A percentile compares a stretch with the other conserved stretches of the same genome.
Conservation (phyloP, 53 echinoderm and acorn worm genomes). For the Zoroaster sp. region DNA sequence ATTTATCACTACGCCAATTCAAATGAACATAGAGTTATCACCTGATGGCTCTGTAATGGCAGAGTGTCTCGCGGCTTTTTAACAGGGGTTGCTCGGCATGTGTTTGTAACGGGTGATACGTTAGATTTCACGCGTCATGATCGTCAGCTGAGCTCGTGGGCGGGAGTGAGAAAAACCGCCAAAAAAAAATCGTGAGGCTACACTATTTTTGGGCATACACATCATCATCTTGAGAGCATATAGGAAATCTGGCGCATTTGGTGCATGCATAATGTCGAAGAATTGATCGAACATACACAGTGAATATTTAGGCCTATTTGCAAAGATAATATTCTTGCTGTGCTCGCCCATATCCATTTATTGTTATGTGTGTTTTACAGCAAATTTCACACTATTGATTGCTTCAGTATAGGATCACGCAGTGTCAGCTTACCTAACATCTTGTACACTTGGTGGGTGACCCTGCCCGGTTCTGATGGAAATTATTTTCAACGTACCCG, state of each 20-base stretch:
- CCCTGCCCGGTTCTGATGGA: too few species aligned
- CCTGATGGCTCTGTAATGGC: conserved; percentile 31
- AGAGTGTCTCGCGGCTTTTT: conserved; percentile 7
- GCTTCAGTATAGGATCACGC: too few species aligned
- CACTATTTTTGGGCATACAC: too few species aligned
- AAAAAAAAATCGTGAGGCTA: neutral
- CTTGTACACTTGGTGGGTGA: too few species aligned
- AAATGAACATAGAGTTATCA: neutral
- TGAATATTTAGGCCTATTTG: neutral
- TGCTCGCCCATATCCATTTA: neutral
- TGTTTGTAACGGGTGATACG: neutral
- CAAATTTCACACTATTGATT: neutral
- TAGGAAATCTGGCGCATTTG: neutral
- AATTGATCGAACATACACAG: neutral
- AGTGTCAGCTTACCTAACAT: too few species aligned
- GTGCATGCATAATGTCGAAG: neutral
- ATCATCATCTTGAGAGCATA: neutral
- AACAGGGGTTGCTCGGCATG: conserved; percentile 21
- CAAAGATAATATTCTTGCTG: neutral
- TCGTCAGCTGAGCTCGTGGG: neutral
- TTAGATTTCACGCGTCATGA: neutral
- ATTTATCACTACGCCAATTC: conserved; percentile 11
- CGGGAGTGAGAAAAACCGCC: neutral
- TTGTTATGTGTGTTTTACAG: neutral
- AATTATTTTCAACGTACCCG: too few species aligned